phyloP scores from a whole-genome alignment of 2,797 vertebrate species.

The Alca torda region DNA sequence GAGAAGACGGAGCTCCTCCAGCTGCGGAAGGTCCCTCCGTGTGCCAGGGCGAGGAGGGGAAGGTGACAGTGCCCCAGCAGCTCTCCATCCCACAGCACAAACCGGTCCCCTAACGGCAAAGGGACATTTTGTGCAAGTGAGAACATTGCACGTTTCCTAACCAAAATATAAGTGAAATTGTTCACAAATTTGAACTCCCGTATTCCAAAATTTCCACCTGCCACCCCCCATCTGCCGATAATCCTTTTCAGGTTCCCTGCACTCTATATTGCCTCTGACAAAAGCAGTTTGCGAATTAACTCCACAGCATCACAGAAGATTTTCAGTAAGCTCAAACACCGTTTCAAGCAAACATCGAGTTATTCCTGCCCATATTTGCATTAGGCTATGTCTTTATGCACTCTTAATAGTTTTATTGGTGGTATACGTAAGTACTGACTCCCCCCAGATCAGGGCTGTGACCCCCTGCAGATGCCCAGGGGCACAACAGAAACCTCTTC shows the following conservation, averaged over 20 bases:
- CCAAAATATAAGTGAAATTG: background rate
- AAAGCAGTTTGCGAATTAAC: background rate
- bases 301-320: accelerated
- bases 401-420: background rate
- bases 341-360: background rate
- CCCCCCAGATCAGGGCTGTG: background rate
- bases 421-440: accelerated
- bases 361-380: background rate
- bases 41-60: background rate
- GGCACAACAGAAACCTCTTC: background rate
- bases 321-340: background rate
- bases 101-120: accelerated
- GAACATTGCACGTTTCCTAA: background rate
- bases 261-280: background rate
- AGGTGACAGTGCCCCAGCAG: accelerated
- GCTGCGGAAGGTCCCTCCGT: accelerated
- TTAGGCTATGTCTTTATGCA: background rate
- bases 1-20: background rate
- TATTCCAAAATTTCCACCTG: background rate
- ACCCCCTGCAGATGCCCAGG: background rate
- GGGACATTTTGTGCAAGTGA: background rate
- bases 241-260: background rate
- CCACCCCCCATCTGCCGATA: background rate
- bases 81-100: background rate
- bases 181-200: background rate